phyloP scores from a whole-genome alignment of 2,888 invertebrate genomes.

The Notocelia uddmanniana region DNA sequence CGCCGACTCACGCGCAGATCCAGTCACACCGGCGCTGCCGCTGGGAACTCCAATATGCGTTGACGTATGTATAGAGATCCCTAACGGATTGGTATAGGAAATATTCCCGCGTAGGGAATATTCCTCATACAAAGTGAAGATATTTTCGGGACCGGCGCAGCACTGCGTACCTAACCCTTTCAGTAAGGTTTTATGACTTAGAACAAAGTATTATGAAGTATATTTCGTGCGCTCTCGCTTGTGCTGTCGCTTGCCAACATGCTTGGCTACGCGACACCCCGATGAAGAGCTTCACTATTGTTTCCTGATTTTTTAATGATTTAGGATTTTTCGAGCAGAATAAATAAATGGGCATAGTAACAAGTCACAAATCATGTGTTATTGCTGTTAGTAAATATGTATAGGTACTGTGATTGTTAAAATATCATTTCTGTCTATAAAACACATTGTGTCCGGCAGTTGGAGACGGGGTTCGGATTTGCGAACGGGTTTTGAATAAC shows the following conservation, averaged over 20 bases:
- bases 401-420: not conserved
- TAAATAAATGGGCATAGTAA: no score
- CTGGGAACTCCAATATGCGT: conserved; percentile 6
- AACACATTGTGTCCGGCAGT: not conserved
- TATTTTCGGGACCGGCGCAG: no score
- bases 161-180: no score
- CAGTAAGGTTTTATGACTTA: no score
- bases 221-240: not conserved
- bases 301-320: not conserved
- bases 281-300: not conserved
- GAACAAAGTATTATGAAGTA: not conserved
- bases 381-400: not conserved
- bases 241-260: no score
- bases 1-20: conserved; percentile 45
- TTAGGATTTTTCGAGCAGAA: not conserved
- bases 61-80: not conserved
- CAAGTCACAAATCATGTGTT: no score
- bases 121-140: no score
- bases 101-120: no score
- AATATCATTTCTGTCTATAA: not conserved
- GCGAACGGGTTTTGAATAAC: conserved; percentile 22
- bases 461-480: conserved; percentile 4
- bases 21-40: conserved; percentile 16
- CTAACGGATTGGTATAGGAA: no score
- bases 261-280: no score